Evolutionary conservation across 2,113 vertebrate species (phyloP).

Genomic region (Calyptommatus sinebrachiatus): DNA sequence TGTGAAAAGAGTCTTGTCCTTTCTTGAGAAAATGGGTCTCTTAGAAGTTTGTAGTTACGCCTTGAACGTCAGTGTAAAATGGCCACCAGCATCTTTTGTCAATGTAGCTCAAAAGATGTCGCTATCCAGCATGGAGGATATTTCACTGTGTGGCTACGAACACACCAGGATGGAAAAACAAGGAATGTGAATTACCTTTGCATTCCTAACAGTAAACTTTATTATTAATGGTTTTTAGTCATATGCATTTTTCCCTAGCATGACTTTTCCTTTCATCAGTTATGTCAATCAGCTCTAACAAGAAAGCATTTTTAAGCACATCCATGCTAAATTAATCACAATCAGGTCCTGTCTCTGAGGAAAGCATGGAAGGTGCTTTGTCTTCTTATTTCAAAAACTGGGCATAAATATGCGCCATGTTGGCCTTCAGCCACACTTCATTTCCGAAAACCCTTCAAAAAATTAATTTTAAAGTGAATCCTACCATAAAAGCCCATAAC

Average conservation of each 20-base stretch:
- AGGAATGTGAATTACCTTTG: constrained; percentile 17
- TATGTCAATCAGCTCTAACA: constrained; percentile 15
- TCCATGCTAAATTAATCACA: neutral
- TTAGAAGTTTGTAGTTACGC: neutral
- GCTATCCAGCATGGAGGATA: constrained; percentile 1
- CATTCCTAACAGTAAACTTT: constrained; percentile 8
- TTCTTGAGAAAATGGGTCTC: neutral
- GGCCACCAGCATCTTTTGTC: constrained; percentile 14
- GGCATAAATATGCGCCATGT: neutral
- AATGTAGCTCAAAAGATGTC: neutral
- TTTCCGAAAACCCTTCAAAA: neutral
- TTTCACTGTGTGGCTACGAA: constrained; percentile 1
- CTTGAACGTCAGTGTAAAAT: constrained; percentile 18
- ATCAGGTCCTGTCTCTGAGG: neutral
- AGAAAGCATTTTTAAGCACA: neutral
- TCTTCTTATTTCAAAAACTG: neutral
- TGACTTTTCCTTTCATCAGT: constrained; percentile 23
- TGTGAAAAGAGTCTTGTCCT: neutral
- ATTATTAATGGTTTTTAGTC: neutral
- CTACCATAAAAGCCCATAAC: no score
- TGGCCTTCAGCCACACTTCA: neutral
- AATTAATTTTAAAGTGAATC: neutral
- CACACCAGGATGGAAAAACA: neutral
- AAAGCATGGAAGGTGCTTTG: no score
- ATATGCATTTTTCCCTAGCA: neutral